Evolutionary conservation across 2,888 invertebrate species (phyloP).

Genomic region (Dioctria rufipes): DNA sequence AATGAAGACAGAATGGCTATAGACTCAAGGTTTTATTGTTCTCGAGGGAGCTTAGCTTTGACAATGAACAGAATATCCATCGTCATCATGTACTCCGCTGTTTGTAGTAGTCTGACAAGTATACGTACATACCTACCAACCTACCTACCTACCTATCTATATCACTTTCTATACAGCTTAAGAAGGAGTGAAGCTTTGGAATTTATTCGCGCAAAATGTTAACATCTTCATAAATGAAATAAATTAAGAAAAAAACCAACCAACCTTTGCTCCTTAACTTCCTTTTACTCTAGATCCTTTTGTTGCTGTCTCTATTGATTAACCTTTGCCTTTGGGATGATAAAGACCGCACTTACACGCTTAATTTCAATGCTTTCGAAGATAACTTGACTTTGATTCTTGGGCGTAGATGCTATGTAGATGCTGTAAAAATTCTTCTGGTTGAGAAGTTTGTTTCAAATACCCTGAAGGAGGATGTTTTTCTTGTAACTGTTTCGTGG

Average conservation of each 20-base stretch:
- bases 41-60: neutral
- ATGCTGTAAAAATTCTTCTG: too few species aligned
- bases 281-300: neutral
- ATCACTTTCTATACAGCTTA: neutral
- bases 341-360: too few species aligned
- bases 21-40: neutral
- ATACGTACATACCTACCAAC: too few species aligned
- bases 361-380: too few species aligned
- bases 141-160: too few species aligned
- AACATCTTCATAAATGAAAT: neutral
- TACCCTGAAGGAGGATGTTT: too few species aligned
- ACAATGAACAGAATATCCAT: neutral
- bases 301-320: too few species aligned
- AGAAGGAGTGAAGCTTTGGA: neutral
- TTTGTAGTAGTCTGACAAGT: too few species aligned
- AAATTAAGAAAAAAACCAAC: neutral
- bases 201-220: slow-evolving; percentile 4
- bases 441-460: too few species aligned
- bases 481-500: too few species aligned
- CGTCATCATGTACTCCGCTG: neutral
- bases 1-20: neutral
- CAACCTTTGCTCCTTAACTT: neutral
- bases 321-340: neutral
- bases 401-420: too few species aligned
- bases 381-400: too few species aligned